phyloP scores from a whole-genome alignment of 2,797 vertebrate species.

The Etheostoma perlongum region DNA sequence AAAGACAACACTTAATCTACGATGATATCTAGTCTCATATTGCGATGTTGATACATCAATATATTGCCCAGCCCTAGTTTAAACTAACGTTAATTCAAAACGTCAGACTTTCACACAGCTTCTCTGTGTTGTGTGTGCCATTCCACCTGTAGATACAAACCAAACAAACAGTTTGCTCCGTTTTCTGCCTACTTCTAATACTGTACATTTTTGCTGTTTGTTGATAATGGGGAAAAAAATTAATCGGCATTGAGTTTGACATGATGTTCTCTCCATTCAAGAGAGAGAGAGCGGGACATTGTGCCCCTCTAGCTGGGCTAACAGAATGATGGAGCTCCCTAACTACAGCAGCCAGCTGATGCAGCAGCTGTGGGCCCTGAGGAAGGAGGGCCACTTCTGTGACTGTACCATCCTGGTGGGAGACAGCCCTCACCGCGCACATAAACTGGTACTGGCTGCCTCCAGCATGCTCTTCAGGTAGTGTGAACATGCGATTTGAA shows the following conservation, averaged over 20 bases:
- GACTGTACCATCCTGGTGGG: conserved; percentile 89
- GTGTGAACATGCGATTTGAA: not conserved
- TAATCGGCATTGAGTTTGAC: not conserved
- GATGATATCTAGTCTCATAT: no score
- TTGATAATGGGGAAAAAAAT: not conserved
- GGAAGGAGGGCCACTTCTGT: conserved; percentile 90
- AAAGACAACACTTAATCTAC: no score
- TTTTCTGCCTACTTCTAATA: not conserved
- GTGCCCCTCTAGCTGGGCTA: not conserved
- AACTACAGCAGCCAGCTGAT: conserved; percentile 91
- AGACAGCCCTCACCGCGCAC: conserved; percentile 85
- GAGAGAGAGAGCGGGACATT: not conserved
- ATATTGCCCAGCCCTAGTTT: no score
- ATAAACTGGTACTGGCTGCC: conserved; percentile 90
- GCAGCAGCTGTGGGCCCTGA: conserved; percentile 88
- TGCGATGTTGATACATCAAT: no score
- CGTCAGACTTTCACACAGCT: not conserved
- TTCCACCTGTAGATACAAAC: not conserved
- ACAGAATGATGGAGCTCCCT: conserved; percentile 87
- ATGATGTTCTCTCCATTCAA: not conserved
- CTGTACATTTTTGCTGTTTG: not conserved
- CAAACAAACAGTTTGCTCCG: no score
- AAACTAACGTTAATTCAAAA: no score
- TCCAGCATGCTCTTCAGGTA: conserved; percentile 92
- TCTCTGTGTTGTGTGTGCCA: not conserved